Percentiles rank a stretch among this genome's conserved stretches.
Conservation (phyloP, 2,113 vertebrate genomes). For the Peromyscus maniculatus region DNA sequence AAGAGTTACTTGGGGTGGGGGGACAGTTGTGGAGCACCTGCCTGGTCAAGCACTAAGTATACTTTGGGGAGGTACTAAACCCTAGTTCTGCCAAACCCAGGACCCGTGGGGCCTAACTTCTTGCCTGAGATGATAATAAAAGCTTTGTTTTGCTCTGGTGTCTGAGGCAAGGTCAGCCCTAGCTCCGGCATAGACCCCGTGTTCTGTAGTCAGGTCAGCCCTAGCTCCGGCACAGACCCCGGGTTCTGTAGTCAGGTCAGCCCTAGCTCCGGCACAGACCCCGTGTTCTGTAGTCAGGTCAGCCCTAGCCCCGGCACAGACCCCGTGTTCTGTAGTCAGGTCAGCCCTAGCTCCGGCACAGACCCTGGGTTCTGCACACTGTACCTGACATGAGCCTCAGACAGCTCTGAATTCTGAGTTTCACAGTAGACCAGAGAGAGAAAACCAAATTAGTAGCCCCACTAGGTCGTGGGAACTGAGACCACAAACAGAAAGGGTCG, state of each 20-base stretch:
- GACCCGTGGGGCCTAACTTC: neutral
- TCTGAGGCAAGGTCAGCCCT: neutral
- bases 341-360: too few species aligned
- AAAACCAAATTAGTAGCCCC: neutral
- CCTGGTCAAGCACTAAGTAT: neutral
- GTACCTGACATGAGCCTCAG: neutral
- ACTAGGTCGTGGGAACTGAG: neutral
- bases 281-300: neutral
- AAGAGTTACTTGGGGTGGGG: neutral
- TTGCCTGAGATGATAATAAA: neutral
- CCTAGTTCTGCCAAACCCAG: neutral
- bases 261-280: too few species aligned
- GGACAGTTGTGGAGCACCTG: neutral
- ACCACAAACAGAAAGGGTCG: neutral
- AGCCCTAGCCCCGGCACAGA: neutral
- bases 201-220: neutral
- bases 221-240: neutral
- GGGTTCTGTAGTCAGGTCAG: neutral
- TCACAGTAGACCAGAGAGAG: neutral
- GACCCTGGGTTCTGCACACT: neutral
- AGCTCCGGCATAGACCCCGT: too few species aligned
- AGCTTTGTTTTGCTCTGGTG: neutral
- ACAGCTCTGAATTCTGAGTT: constrained; percentile 1
- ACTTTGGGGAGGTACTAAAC: neutral
- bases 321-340: neutral